Evolutionary conservation across 53 echinoderm and acorn worm genomes (phyloP).

Genomic region (Pentamera pediparva): DNA sequence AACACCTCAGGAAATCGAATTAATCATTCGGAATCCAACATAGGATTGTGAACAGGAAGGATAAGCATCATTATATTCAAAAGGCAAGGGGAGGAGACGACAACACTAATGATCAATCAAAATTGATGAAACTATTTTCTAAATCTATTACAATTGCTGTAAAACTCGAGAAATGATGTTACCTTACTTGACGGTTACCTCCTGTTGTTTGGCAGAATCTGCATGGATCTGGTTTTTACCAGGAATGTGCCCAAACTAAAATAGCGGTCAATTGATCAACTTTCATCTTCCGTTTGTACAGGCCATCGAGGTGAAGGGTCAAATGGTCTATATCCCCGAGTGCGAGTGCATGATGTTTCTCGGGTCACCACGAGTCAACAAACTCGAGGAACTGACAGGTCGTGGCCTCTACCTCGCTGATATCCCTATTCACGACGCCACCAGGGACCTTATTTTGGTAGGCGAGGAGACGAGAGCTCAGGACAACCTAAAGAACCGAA

Average conservation of each 20-base stretch:
- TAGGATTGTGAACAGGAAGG: too few relatives aligned
- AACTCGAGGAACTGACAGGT: conserved; percentile 85
- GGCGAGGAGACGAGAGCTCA: conserved; percentile 94
- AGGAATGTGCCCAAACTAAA: neutral
- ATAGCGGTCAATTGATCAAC: neutral
- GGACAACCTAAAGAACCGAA: conserved; percentile 80
- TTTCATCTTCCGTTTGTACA: conserved; percentile 24
- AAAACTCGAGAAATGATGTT: too few relatives aligned
- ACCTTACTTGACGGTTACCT: too few relatives aligned
- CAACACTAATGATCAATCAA: too few relatives aligned
- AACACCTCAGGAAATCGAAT: too few relatives aligned
- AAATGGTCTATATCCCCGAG: conserved; percentile 84
- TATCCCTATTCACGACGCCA: conserved; percentile 94
- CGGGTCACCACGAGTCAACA: conserved; percentile 81
- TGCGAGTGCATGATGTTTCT: conserved; percentile 82
- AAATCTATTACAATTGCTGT: too few relatives aligned
- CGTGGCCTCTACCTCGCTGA: conserved; percentile 83
- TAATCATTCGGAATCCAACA: too few relatives aligned
- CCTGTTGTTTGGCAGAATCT: too few relatives aligned
- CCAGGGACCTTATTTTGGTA: conserved; percentile 83
- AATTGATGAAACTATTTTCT: too few relatives aligned
- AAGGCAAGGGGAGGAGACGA: too few relatives aligned
- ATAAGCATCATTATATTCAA: too few relatives aligned
- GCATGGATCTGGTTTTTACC: too few relatives aligned
- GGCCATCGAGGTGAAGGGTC: conserved; percentile 78